Evolutionary conservation across 2,888 invertebrate species (phyloP).

Genomic region (Odontomyia ornata): DNA sequence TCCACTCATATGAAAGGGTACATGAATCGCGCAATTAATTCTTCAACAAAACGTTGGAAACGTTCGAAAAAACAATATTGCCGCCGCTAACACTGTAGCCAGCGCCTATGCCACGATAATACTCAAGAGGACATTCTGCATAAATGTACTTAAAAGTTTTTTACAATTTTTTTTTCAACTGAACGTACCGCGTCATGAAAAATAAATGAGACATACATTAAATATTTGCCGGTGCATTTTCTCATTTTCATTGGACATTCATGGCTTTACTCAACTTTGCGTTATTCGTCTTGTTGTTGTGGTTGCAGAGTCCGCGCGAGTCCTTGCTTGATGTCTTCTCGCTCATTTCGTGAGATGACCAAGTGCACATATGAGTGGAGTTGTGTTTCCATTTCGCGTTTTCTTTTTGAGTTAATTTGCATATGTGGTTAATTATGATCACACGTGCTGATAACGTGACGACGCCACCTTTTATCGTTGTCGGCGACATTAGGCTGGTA

Average conservation of each 20-base stretch:
- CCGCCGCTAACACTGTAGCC: not conserved
- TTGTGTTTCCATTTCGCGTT: conserved; percentile 50
- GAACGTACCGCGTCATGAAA: conserved; percentile 1
- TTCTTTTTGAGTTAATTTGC: conserved; percentile 51
- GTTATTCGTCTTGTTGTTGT: not conserved
- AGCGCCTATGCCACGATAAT: not conserved
- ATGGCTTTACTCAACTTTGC: not conserved
- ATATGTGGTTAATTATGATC: conserved; percentile 53
- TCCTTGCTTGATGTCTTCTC: conserved; percentile 7
- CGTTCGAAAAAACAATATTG: not conserved
- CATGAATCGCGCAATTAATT: conserved; percentile 22
- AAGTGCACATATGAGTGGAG: too few species aligned
- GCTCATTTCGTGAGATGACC: too few species aligned
- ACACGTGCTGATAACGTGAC: conserved; percentile 52
- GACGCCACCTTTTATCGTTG: not conserved
- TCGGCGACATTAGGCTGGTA: not conserved
- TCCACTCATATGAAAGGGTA: not conserved
- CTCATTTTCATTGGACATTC: conserved; percentile 30
- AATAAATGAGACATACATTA: conserved; percentile 33
- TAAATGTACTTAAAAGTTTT: too few species aligned
- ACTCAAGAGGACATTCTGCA: not conserved
- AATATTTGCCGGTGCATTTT: conserved; percentile 36
- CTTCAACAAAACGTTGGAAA: conserved; percentile 21
- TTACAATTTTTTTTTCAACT: not conserved
- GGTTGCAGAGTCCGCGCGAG: too few species aligned